Base-by-base conservation (phyloP, 2,888 invertebrate genomes). In the Malacosoma neustria region DNA sequence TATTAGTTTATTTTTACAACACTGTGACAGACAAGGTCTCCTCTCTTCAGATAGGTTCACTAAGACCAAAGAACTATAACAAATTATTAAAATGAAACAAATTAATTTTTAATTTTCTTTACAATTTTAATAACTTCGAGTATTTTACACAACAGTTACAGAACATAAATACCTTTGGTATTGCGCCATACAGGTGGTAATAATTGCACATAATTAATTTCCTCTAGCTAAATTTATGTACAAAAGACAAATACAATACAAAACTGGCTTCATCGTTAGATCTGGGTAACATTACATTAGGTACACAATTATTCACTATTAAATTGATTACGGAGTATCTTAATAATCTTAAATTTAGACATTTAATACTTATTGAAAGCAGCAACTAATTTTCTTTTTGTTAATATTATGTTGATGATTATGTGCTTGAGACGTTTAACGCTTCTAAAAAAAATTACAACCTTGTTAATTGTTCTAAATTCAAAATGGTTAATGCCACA, bases 131-230 rank as follows among this genome's bases (percentile, higher is more conserved):
- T 82, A 79, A 72, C 72, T 73, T 57, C 57, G 72, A 80, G 69
- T 75, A 77, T 75, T 74, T 75, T 76, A 82, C 73, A 82, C 70
- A 82, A 84, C 77, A 77, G 72, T 72, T 75, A 80, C 69, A 69
- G 72, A 79, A 81, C 75, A 72, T 72, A 75, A 72, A 79, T 77
- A 82, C 80, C 79, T 82, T 81, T 82, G 80, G 80, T 80, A 84
- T 76, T 70, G 74, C 71, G 72, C 67, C 65, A 61, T 65, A 67
- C 59, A 64, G 63, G 64, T 74, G 72, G 67, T 73, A 65, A 60
- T 81, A 77, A 81, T 84, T 80, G 82, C 81, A 84, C 81, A 70
- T 75, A 65, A 72, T 74, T 75, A 57, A 66, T 73, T 72, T 72
- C 57, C 60, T 69, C 74, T 80, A 81, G 49, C 72, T 80, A 80